A percentile compares a stretch with the other conserved stretches of the same genome.
These are phyloP conservation scores for Oryzias celebensis DNA, from an alignment of 2,113 vertebrate species.

Conservation along the genomic window DNA sequence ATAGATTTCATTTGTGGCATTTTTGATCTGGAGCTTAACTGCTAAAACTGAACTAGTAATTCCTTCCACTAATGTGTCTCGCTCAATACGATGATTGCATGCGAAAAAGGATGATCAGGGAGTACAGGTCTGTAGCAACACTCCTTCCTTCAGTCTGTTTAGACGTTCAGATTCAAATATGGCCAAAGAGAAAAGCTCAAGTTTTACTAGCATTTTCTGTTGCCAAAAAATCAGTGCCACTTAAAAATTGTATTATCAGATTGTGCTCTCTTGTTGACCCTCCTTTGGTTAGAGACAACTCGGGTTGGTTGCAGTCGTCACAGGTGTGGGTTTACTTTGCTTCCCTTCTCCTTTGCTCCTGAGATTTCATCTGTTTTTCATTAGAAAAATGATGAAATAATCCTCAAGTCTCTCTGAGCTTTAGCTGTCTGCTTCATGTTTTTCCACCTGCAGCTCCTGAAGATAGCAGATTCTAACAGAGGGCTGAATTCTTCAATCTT, in stretches of 20 bases:
- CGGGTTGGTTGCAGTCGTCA: background rate
- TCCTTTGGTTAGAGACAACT: background rate
- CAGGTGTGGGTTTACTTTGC: background rate
- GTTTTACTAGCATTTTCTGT: background rate
- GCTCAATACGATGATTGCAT: constrained; percentile 6
- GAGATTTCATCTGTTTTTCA: constrained; percentile 2
- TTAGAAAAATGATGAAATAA: background rate
- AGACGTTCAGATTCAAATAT: constrained; percentile 40
- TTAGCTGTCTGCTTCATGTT: background rate
- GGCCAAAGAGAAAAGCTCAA: constrained; percentile 22
- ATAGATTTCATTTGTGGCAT: too few relatives aligned
- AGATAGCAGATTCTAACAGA: background rate
- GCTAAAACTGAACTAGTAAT: too few relatives aligned
- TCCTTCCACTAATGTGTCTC: background rate
- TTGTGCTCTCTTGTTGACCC: background rate
- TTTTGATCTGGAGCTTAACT: too few relatives aligned
- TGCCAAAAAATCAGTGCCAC: background rate
- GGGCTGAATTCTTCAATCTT: too few relatives aligned
- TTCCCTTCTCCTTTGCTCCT: background rate
- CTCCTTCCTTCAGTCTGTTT: constrained; percentile 28
- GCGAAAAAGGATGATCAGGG: constrained; percentile 25
- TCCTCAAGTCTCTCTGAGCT: background rate
- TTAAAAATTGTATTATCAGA: background rate
- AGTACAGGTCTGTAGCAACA: constrained; percentile 23
- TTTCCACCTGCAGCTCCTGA: background rate